Base-by-base conservation (phyloP, 1,140 invertebrate genomes). In the Pseudomyrmex flavicornis region DNA sequence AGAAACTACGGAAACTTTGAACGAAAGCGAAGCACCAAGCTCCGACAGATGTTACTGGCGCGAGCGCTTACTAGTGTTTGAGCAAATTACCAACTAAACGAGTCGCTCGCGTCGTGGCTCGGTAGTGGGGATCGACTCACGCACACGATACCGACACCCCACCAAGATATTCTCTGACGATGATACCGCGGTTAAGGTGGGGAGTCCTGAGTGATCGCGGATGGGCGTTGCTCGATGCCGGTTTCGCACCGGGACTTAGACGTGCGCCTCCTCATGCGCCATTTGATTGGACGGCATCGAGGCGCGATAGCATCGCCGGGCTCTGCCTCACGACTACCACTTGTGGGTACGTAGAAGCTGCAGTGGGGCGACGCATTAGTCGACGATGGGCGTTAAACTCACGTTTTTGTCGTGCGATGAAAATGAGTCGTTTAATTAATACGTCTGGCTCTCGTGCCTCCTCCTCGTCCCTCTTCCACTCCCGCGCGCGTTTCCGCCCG, bases 391-490 rank as follows among this genome's bases (percentile, higher is more conserved):
- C 93, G 93, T 94, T 94, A 93, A 93, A 94, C 90, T 92, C 91
- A 87, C 92, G 91, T 93, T 93, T 94, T 93, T 93, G 91, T 92
- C 91, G 89, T 91, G 88, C 91, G 93, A 94, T 94, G 90, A 93
- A 94, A 94, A 94, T 93, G 93, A 94, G 91, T 91, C 93, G 91
- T 94, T 94, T 94, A 94, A 94, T 94, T 94, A 94, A 94, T 94
- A 94, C 91, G 93, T 94, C 93, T 94, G 92, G 88, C 46, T 61
- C 66, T 56, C 70, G 35, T 65, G 63, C 54, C 62, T 58, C 8
- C 56, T 62, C 56, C 44, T 22, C 46, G 56, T 48, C 79, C 54
- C 44, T 72, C 54, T 7, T 4, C 9, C 65, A 10, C 17, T 15
- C n/a, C 10, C 12, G 12, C 20, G 48, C 76, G n/a, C 10, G 26